Conservation (phyloP, 2,888 invertebrate genomes). For the Sisyra terminalis region DNA sequence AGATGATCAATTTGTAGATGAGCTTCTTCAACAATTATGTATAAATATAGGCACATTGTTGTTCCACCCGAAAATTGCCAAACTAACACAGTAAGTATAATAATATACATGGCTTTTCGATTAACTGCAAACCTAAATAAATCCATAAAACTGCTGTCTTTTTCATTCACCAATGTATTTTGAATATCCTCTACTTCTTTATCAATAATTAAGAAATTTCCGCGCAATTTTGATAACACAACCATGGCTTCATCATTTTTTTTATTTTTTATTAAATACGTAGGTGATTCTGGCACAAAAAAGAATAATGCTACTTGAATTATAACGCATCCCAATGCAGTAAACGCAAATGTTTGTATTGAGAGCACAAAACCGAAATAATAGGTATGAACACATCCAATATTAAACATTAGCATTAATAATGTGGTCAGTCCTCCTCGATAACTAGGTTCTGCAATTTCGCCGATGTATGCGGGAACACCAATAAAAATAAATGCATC, state of each 20-base stretch:
- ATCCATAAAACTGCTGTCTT: conserved; percentile 17
- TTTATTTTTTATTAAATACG: conserved; percentile 21
- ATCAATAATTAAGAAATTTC: conserved; percentile 19
- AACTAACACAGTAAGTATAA: conserved; percentile 24
- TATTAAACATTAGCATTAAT: conserved; percentile 23
- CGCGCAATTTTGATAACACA: conserved; percentile 26
- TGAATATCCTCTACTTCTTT: conserved; percentile 21
- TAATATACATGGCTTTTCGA: conserved; percentile 26
- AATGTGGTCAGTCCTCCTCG: conserved; percentile 32
- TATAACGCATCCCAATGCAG: conserved; percentile 24
- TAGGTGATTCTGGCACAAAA: conserved; percentile 34
- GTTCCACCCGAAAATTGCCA: conserved; percentile 27
- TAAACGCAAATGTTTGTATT: conserved; percentile 26
- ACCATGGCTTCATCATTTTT: conserved; percentile 24
- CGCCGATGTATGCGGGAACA: conserved; percentile 32
- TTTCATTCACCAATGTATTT: conserved; percentile 17
- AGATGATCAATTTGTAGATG: not conserved
- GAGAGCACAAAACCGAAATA: conserved; percentile 21
- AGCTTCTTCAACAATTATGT: conserved; percentile 25
- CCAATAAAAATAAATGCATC: conserved; percentile 13
- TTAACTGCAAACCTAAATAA: conserved; percentile 18
- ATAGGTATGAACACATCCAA: conserved; percentile 22
- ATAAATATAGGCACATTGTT: conserved; percentile 23
- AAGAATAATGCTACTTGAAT: conserved; percentile 23
- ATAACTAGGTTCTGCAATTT: conserved; percentile 30